phyloP scores from a whole-genome alignment of 2,888 invertebrate species.

The Scaptomyza reducta region DNA sequence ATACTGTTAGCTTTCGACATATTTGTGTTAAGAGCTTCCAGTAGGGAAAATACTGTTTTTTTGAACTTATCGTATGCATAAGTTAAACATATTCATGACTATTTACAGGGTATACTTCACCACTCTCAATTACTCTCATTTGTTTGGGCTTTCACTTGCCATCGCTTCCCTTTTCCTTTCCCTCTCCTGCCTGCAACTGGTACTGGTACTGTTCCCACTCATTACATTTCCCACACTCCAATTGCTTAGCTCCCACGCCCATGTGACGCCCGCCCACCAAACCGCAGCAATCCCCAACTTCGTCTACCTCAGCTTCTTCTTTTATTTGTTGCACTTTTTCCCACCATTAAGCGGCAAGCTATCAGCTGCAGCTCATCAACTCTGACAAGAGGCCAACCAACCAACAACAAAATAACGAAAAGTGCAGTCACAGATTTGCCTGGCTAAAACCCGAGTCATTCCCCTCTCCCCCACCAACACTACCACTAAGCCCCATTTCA shows the following conservation, averaged over 20 bases:
- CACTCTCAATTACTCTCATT: slow-evolving; percentile 1
- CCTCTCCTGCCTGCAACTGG: slow-evolving; percentile 2
- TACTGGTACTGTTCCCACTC: slow-evolving; percentile 61
- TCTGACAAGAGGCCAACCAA: slow-evolving; percentile 51
- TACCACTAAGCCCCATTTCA: neutral
- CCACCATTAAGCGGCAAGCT: slow-evolving; percentile 72
- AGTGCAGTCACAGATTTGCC: slow-evolving; percentile 49
- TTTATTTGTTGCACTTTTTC: slow-evolving; percentile 53
- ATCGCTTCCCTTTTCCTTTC: neutral
- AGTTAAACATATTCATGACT: too few species aligned
- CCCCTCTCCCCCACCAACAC: neutral
- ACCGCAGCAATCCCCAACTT: too few species aligned
- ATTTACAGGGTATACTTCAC: slow-evolving; percentile 7
- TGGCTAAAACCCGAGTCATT: slow-evolving; percentile 1
- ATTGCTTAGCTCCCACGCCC: slow-evolving; percentile 53
- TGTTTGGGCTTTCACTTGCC: slow-evolving; percentile 35
- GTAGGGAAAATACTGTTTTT: too few species aligned
- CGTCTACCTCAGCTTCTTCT: slow-evolving; percentile 6
- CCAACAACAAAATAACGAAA: slow-evolving; percentile 18
- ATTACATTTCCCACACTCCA: slow-evolving; percentile 75
- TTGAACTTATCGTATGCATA: too few species aligned
- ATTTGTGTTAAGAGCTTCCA: too few species aligned
- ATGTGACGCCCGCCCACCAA: slow-evolving; percentile 15
- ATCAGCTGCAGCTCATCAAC: slow-evolving; percentile 75
- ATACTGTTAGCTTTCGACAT: too few species aligned